These are phyloP conservation scores for Acleris emargana DNA, from an alignment of 2,888 invertebrate genomes.

Conservation along the genomic window DNA sequence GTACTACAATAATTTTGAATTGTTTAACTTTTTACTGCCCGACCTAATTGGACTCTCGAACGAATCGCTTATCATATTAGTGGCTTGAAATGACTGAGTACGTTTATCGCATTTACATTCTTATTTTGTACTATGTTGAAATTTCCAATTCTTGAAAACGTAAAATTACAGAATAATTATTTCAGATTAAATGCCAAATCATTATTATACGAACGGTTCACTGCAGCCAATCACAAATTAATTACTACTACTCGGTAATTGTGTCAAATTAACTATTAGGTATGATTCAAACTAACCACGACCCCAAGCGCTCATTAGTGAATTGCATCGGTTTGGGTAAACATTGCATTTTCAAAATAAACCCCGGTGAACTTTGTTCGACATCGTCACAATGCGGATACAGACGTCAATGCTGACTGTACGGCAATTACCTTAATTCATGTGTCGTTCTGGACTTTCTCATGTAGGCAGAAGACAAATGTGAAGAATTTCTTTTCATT, in stretches of 20 bases:
- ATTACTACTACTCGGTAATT: slow-evolving; percentile 56
- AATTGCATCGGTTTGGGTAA: slow-evolving; percentile 30
- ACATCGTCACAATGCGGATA: slow-evolving; percentile 15
- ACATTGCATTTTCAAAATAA: slow-evolving; percentile 10
- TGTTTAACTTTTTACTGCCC: slow-evolving; percentile 55
- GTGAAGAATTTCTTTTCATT: slow-evolving; percentile 71
- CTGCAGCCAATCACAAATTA: slow-evolving; percentile 46
- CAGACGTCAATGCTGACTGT: slow-evolving; percentile 18
- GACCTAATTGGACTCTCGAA: slow-evolving; percentile 71
- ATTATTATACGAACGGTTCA: slow-evolving; percentile 6
- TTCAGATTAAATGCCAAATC: slow-evolving; percentile 7
- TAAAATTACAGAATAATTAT: not conserved
- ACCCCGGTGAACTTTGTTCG: slow-evolving; percentile 18
- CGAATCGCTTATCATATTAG: slow-evolving; percentile 77
- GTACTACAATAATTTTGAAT: slow-evolving; percentile 51
- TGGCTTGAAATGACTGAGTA: slow-evolving; percentile 56
- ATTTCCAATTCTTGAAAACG: no score
- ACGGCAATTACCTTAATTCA: slow-evolving; percentile 26
- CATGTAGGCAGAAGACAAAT: slow-evolving; percentile 63
- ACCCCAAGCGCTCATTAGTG: slow-evolving; percentile 33
- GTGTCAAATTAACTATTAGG: slow-evolving; percentile 50
- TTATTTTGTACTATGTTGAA: not conserved
- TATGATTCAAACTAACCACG: slow-evolving; percentile 38
- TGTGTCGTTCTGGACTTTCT: slow-evolving; percentile 41
- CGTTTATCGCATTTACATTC: slow-evolving; percentile 5